Evolutionary conservation across 2,113 vertebrate species (phyloP).

Genomic region (Oreamnos americanus): DNA sequence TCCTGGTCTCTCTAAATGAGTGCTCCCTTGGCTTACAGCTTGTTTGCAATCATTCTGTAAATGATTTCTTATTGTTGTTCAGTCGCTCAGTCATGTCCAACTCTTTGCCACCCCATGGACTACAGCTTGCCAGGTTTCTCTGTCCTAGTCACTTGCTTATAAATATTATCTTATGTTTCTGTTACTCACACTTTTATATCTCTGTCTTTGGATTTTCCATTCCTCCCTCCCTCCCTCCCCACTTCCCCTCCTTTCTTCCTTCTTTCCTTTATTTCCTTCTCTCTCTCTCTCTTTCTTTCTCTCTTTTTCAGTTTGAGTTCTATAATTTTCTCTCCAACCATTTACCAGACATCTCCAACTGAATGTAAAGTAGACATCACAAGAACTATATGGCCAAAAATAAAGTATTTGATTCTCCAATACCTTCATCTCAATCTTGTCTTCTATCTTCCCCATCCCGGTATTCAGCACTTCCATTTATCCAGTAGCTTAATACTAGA

Average conservation of each 20-base stretch:
- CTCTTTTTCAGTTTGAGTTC: not conserved
- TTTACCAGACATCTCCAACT: not conserved
- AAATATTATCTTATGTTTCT: not conserved
- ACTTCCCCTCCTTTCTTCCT: not conserved
- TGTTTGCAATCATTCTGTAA: not conserved
- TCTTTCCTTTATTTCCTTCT: not conserved
- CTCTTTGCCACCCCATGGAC: not conserved
- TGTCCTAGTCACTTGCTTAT: not conserved
- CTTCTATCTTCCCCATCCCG: not conserved
- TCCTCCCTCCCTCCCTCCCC: not conserved
- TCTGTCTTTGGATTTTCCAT: not conserved
- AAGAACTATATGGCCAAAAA: not conserved
- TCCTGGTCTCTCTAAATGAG: not conserved
- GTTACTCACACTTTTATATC: not conserved
- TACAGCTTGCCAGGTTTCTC: not conserved
- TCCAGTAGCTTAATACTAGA: not conserved
- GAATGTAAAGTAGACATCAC: not conserved
- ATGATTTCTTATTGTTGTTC: not conserved
- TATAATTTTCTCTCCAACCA: not conserved
- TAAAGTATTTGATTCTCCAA: not conserved
- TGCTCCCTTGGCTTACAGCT: not conserved
- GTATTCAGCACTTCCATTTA: not conserved
- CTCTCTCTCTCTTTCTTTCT: too few species aligned
- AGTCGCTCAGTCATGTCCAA: not conserved
- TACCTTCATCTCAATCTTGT: not conserved